Percentiles rank a stretch among this genome's conserved stretches.
Conservation (phyloP, 2,113 vertebrate genomes). For the Pavo muticus region DNA sequence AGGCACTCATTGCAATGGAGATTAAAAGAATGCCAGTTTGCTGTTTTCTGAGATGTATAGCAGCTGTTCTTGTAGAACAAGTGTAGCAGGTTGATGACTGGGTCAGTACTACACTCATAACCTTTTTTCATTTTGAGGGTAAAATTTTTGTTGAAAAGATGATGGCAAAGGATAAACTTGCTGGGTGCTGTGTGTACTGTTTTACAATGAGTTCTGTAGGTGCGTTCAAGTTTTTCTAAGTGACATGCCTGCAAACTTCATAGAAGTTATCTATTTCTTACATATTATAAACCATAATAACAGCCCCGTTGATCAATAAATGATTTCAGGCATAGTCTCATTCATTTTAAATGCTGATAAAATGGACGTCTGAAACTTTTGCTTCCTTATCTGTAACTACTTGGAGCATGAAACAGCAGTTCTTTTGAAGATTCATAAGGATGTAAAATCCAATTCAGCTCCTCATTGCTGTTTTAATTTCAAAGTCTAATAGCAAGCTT, state of each 20-base stretch:
- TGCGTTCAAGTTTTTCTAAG: not conserved
- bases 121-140: not conserved
- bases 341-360: not conserved
- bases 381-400: not conserved
- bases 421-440: not conserved
- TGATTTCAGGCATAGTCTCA: not conserved
- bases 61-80: not conserved
- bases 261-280: not conserved
- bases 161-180: not conserved
- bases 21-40: not conserved
- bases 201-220: not conserved
- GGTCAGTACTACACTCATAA: not conserved
- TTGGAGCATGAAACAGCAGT: not conserved
- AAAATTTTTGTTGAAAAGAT: not conserved
- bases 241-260: not conserved
- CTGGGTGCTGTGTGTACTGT: not conserved
- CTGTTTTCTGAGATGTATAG: not conserved
- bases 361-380: not conserved
- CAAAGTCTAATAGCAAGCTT: not conserved
- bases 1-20: not conserved
- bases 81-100: not conserved
- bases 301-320: not conserved
- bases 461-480: slow-evolving; percentile 14
- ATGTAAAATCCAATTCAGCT: not conserved
- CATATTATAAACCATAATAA: not conserved